Conservation (phyloP, 2,797 vertebrate species). For the Prionace glauca region DNA sequence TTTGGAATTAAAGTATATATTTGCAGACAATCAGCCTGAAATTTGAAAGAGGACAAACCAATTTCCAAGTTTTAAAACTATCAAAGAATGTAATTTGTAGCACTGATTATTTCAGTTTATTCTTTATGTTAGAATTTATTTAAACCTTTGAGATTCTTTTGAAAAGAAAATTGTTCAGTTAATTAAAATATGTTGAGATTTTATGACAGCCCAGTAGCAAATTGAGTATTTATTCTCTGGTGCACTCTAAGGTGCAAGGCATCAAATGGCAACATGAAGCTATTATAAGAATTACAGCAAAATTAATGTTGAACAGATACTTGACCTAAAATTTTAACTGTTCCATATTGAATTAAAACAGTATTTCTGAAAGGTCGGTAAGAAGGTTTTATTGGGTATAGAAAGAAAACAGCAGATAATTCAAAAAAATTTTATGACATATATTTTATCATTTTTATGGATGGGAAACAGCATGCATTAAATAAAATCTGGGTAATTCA, state of each 20-base stretch:
- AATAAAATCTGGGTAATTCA: background rate
- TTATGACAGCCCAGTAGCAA: background rate
- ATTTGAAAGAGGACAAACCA: background rate
- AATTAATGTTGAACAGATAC: background rate
- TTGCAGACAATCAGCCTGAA: background rate
- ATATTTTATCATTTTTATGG: background rate
- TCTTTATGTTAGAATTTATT: background rate
- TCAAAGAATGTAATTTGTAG: background rate
- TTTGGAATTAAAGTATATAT: background rate
- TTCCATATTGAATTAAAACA: background rate
- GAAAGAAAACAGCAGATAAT: background rate
- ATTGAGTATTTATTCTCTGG: background rate
- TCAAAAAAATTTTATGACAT: background rate
- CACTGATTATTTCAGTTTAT: background rate
- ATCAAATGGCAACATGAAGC: background rate
- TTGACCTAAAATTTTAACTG: background rate
- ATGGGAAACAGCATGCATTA: background rate
- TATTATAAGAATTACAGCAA: background rate
- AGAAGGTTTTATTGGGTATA: background rate
- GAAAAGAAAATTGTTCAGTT: background rate
- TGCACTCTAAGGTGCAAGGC: background rate
- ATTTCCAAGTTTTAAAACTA: background rate
- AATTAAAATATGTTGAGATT: background rate
- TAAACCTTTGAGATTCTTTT: background rate
- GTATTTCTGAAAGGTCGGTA: background rate